Conservation (phyloP, 2,113 vertebrate genomes). For the Scalopus aquaticus region DNA sequence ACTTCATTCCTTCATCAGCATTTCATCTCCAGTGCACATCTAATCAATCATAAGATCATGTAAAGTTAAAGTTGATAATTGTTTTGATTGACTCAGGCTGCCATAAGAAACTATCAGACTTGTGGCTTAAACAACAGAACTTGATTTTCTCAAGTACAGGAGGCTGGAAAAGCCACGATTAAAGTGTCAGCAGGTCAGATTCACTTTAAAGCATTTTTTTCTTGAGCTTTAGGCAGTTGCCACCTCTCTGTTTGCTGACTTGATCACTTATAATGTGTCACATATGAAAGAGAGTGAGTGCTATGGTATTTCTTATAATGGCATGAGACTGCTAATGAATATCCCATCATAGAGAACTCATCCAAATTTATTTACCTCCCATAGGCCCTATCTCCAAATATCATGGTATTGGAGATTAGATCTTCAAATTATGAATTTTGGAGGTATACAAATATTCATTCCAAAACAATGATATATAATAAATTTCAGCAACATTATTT, state of each 20-base stretch:
- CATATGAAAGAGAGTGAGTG: not conserved
- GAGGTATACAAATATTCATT: not conserved
- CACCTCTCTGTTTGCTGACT: not conserved
- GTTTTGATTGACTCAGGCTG: not conserved
- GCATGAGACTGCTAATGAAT: not conserved
- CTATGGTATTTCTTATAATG: not conserved
- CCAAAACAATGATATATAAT: not conserved
- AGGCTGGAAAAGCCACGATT: not conserved
- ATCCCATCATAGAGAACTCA: not conserved
- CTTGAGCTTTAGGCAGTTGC: not conserved
- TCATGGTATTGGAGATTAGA: not conserved
- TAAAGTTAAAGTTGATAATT: slow-evolving; percentile 19
- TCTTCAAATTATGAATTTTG: not conserved
- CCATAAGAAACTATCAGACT: not conserved
- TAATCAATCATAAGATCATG: too few species aligned
- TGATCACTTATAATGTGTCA: not conserved
- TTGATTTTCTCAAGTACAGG: not conserved
- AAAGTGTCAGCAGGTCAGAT: not conserved
- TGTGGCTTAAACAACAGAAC: not conserved
- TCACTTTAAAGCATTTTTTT: not conserved
- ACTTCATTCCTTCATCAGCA: too few species aligned
- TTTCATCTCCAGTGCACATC: too few species aligned
- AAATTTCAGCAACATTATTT: not conserved
- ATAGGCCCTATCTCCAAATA: not conserved
- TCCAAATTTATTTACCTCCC: not conserved